Base-by-base conservation (phyloP, 2,113 vertebrate species). In the Sorex araneus region DNA sequence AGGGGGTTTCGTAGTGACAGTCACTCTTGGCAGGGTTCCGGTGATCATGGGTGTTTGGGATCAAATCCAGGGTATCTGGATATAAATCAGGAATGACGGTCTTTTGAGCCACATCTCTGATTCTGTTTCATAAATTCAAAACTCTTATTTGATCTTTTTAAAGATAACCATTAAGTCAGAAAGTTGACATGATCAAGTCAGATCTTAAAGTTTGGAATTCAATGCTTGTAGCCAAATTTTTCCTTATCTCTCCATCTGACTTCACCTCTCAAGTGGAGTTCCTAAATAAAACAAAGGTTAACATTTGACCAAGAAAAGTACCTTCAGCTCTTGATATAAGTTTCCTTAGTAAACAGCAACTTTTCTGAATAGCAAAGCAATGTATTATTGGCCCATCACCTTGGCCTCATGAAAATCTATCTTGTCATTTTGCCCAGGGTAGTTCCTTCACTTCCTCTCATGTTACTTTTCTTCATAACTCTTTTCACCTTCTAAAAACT, bases 401-500 rank as follows among this genome's bases (percentile, higher is more conserved):
- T 2, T 63, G 21, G 27, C 57, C 63, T 32, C 18, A 12, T 74
- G 1, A 63, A 69, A 75, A 75, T 23, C 34, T 13, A 74, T 63
- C n/a, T 83, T 82, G 15, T 54, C 32, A 80, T 84, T 84, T 84
- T 32, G 2, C 16, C 4, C 0, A 34, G 66, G 32, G 32, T 34
- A 16, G 40, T 83, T 80, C 2, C 11, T 60, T 89, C 10, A 69
- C 66, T 23, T n/a, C 69, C 11, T 70, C 45, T 54, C 50, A 16
- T 47, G 21, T 66, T 36, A 45, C 16, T 71, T 85, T 10, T 60
- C 67, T 82, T 36, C 8, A 28, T 78, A 74, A 74, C 4, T 89
- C 8, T 81, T 80, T 69, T 43, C 43, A 70, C 23, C 74, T 88
- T 85, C 66, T 76, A 76, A 81, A 89, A 71, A 66, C 12, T n/a